phyloP scores from a whole-genome alignment of 2,888 invertebrate genomes.

The Drosophila multiciliata region DNA sequence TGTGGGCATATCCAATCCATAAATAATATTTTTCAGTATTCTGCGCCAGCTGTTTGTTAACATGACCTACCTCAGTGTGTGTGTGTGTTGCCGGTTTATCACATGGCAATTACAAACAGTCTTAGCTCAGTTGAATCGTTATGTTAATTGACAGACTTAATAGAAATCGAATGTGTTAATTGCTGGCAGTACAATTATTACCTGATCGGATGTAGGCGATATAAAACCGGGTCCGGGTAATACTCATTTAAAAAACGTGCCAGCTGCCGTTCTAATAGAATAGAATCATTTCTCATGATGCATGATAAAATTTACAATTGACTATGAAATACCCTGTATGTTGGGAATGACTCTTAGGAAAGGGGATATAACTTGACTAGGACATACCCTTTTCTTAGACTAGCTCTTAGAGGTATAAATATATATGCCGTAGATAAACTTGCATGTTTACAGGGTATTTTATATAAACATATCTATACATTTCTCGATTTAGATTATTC shows the following conservation, averaged over 20 bases:
- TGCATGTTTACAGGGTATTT: background rate
- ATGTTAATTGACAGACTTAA: constrained; percentile 75
- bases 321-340: constrained; percentile 6
- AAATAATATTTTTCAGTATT: background rate
- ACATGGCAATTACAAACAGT: constrained; percentile 60
- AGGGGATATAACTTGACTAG: background rate
- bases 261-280: constrained; percentile 42
- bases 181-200: constrained; percentile 44
- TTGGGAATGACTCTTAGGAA: background rate
- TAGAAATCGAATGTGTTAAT: constrained; percentile 77
- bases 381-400: background rate
- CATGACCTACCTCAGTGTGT: constrained; percentile 76
- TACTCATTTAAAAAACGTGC: constrained; percentile 28
- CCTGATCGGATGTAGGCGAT: constrained; percentile 72
- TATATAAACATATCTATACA: background rate
- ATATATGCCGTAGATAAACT: background rate
- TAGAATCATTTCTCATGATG: constrained; percentile 22
- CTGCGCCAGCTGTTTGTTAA: constrained; percentile 55
- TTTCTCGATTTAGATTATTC: constrained; percentile 1
- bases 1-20: constrained; percentile 13
- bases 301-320: background rate
- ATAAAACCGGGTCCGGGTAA: constrained; percentile 38
- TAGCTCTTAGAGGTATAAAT: background rate
- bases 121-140: constrained; percentile 25
- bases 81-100: constrained; percentile 61